Evolutionary conservation across 2,888 invertebrate genomes (phyloP).

Genomic region (Bruchidius siliquastri): DNA sequence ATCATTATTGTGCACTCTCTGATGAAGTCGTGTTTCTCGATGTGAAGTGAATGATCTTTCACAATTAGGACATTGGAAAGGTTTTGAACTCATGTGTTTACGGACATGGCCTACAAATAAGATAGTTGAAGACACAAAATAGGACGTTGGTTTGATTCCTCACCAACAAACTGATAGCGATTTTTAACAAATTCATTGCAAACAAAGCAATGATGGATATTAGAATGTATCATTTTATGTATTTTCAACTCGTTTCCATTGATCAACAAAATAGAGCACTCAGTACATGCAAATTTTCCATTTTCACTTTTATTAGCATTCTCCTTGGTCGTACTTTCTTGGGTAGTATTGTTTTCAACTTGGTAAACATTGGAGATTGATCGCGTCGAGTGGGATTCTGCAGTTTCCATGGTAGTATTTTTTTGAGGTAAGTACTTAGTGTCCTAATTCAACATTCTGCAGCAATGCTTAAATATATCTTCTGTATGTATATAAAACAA

Average conservation of each 20-base stretch:
- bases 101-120: conserved; percentile 23
- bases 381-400: neutral
- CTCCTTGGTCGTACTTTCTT: conserved; percentile 7
- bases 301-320: conserved; percentile 16
- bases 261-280: conserved; percentile 19
- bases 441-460: too few relatives aligned
- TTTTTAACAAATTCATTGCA: conserved; percentile 26
- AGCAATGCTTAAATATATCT: too few relatives aligned
- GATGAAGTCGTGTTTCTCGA: conserved; percentile 24
- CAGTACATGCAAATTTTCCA: conserved; percentile 6
- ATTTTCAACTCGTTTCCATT: conserved; percentile 20
- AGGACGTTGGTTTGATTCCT: conserved; percentile 13
- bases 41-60: conserved; percentile 20
- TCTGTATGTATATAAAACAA: too few relatives aligned
- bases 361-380: neutral
- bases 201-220: conserved; percentile 22
- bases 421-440: too few relatives aligned
- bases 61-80: conserved; percentile 22
- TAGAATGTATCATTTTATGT: conserved; percentile 23
- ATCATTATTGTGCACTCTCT: conserved; percentile 24
- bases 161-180: conserved; percentile 21
- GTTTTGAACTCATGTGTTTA: conserved; percentile 25
- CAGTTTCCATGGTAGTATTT: neutral
- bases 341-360: neutral
- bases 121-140: neutral